A percentile compares a stretch with the other conserved stretches of the same genome.
These are phyloP conservation scores for Acinonyx jubatus DNA, from an alignment of 2,113 vertebrate species.

Conservation along the genomic window DNA sequence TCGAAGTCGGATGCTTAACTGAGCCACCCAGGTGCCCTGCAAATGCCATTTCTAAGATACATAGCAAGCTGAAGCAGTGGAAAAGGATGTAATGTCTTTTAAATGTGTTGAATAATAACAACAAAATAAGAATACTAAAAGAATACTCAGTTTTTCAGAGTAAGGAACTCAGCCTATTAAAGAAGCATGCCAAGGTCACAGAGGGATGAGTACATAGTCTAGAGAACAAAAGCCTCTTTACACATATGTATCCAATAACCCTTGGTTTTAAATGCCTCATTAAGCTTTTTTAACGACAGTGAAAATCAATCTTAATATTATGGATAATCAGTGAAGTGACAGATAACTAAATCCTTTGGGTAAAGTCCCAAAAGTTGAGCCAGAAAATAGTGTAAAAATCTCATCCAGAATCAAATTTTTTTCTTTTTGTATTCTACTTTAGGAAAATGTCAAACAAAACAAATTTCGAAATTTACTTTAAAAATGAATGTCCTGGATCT, in stretches of 20 bases:
- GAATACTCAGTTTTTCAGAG: background rate
- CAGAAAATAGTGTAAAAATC: background rate
- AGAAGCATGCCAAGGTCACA: background rate
- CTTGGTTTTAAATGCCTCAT: background rate
- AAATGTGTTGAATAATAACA: background rate
- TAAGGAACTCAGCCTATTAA: constrained; percentile 3
- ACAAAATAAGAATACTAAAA: background rate
- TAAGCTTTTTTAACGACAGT: background rate
- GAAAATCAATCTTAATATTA: background rate
- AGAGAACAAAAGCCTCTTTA: background rate
- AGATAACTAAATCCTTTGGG: constrained; percentile 1
- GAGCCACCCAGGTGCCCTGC: background rate
- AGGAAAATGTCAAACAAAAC: constrained; percentile 34
- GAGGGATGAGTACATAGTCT: background rate
- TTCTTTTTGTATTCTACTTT: background rate
- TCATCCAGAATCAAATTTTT: background rate
- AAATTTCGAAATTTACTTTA: background rate
- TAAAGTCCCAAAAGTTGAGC: background rate
- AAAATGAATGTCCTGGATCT: background rate
- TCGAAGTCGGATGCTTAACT: too few relatives aligned
- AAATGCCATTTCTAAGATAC: constrained; percentile 40
- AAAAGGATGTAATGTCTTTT: background rate
- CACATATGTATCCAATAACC: background rate
- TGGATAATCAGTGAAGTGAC: background rate
- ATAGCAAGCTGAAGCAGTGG: background rate